phyloP scores from a whole-genome alignment of 2,888 invertebrate species.

The Drosophila birchii region DNA sequence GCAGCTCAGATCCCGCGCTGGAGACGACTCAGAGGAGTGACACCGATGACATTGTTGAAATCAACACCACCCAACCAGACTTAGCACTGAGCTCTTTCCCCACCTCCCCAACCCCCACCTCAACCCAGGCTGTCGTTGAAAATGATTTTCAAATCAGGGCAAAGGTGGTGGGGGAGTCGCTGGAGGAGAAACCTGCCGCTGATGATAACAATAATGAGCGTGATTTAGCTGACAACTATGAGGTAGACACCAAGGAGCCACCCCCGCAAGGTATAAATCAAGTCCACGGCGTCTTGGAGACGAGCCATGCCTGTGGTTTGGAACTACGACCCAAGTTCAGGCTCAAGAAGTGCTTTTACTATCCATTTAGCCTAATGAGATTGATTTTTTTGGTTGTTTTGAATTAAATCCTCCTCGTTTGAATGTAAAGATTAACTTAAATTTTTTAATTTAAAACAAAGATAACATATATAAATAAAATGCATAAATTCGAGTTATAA shows the following conservation, averaged over 20 bases:
- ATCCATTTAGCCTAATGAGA: neutral
- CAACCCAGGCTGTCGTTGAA: slow-evolving; percentile 62
- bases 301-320: slow-evolving; percentile 7
- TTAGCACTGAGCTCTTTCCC: slow-evolving; percentile 13
- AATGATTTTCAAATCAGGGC: slow-evolving; percentile 80
- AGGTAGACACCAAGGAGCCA: slow-evolving; percentile 48
- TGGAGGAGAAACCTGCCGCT: slow-evolving; percentile 52
- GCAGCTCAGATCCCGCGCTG: slow-evolving; percentile 46
- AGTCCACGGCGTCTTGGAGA: slow-evolving; percentile 59
- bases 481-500: neutral
- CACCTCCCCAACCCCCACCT: slow-evolving; percentile 12
- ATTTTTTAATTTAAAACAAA: neutral
- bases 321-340: slow-evolving; percentile 14
- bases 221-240: slow-evolving; percentile 81
- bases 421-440: neutral
- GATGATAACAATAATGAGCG: slow-evolving; percentile 80
- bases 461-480: neutral
- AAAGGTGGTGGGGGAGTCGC: slow-evolving; percentile 21
- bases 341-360: slow-evolving; percentile 11
- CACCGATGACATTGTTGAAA: slow-evolving; percentile 72
- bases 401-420: neutral
- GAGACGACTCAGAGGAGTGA: slow-evolving; percentile 56
- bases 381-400: neutral
- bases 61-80: slow-evolving; percentile 60
- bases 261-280: slow-evolving; percentile 56